These are phyloP conservation scores for Styela clava DNA, from an alignment of 23 tunicate genomes.

Conservation along the genomic window DNA sequence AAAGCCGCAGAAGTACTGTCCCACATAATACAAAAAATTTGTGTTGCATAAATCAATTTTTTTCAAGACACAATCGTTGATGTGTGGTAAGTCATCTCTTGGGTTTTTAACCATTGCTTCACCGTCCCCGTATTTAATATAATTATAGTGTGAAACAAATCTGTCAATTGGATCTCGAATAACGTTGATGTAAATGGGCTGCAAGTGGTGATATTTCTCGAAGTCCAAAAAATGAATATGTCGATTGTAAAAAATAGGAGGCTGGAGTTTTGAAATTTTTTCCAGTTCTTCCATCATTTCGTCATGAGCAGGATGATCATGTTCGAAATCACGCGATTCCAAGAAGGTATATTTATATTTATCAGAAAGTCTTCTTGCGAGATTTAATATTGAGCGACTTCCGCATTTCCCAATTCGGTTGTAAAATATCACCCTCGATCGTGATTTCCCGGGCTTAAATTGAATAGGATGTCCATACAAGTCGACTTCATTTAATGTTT, in stretches of 20 bases:
- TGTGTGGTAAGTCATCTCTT: conserved; percentile 23
- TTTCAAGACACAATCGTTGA: conserved; percentile 72
- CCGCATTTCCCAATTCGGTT: conserved; percentile 97
- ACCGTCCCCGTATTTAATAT: conserved; percentile 57
- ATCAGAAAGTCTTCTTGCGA: conserved; percentile 29
- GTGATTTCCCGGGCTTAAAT: background rate
- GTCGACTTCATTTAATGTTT: background rate
- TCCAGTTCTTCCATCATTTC: conserved; percentile 41
- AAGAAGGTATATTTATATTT: conserved; percentile 38
- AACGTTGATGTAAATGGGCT: conserved; percentile 84
- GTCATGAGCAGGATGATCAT: conserved; percentile 30
- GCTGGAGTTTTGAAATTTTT: conserved; percentile 31
- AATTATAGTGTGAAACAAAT: conserved; percentile 81
- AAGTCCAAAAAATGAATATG: conserved; percentile 82
- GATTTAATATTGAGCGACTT: conserved; percentile 72
- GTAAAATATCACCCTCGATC: conserved; percentile 44
- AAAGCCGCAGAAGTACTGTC: conserved; percentile 90
- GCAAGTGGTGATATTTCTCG: conserved; percentile 4
- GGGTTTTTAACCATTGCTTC: conserved; percentile 18
- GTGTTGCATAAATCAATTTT: conserved; percentile 51
- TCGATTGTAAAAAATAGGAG: conserved; percentile 76
- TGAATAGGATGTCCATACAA: background rate
- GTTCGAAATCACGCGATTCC: conserved; percentile 32
- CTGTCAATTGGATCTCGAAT: conserved; percentile 92
- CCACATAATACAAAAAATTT: conserved; percentile 59